Percentiles rank a stretch among this genome's conserved stretches.
Conservation (phyloP, 2,797 vertebrate species). For the Anableps anableps region DNA sequence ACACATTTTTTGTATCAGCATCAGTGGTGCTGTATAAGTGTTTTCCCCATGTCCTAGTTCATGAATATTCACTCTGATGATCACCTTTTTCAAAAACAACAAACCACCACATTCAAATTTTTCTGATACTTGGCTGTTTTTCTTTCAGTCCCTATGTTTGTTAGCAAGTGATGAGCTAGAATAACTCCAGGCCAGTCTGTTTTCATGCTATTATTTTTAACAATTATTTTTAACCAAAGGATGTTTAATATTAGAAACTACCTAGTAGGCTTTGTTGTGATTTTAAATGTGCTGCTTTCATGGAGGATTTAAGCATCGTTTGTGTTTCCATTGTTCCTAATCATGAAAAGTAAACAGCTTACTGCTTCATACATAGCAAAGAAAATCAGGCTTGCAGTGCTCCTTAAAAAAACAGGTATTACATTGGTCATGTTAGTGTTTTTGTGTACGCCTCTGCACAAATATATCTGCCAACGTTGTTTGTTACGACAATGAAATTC, state of each 20-base stretch:
- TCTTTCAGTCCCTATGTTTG: not conserved
- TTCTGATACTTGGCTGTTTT: not conserved
- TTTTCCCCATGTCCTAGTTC: not conserved
- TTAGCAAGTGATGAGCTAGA: not conserved
- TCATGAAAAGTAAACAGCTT: not conserved
- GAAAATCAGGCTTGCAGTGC: not conserved
- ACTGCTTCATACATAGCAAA: conserved; percentile 6
- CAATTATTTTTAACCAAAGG: not conserved
- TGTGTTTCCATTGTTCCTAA: conserved; percentile 19
- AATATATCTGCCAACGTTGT: conserved; percentile 41
- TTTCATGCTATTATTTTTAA: not conserved
- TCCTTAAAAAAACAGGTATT: conserved; percentile 17
- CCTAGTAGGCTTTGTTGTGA: conserved; percentile 4
- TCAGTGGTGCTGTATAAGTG: not conserved
- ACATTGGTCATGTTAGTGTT: conserved; percentile 15
- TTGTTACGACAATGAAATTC: conserved; percentile 43
- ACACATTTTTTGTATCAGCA: not conserved
- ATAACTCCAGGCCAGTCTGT: not conserved
- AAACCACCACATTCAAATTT: not conserved
- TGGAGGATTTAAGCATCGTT: conserved; percentile 12
- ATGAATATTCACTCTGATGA: conserved; percentile 1
- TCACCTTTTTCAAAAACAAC: conserved; percentile 11
- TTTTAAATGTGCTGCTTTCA: conserved; percentile 9
- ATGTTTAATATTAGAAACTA: conserved; percentile 19
- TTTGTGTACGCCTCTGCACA: conserved; percentile 50